These are phyloP conservation scores for Prunella strophiata DNA, from an alignment of 2,797 vertebrate species.

Conservation along the genomic window DNA sequence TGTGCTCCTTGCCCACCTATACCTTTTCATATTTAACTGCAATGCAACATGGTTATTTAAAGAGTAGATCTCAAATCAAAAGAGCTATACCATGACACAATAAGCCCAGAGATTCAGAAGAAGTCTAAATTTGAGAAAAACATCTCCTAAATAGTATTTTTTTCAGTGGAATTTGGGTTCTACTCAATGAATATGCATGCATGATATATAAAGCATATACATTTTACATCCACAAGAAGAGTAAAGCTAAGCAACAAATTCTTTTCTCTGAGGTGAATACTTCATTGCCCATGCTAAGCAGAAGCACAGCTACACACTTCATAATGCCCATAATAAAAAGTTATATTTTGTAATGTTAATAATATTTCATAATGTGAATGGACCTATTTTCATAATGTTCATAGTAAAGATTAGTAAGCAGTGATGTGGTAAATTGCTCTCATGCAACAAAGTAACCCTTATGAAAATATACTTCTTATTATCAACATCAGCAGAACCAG, in stretches of 20 bases:
- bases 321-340: background rate
- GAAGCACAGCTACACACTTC: background rate
- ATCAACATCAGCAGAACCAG: background rate
- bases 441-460: background rate
- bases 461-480: background rate
- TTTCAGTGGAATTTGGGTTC: background rate
- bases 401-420: background rate
- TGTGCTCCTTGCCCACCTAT: background rate
- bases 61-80: background rate
- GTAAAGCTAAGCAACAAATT: background rate
- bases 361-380: background rate
- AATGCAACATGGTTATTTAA: background rate
- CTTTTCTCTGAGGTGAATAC: background rate
- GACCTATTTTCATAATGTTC: background rate
- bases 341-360: background rate
- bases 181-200: background rate
- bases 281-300: background rate
- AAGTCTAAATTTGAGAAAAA: background rate
- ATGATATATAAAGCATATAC: background rate
- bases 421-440: background rate
- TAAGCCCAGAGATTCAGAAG: background rate
- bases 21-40: background rate
- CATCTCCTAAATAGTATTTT: background rate
- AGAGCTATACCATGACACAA: background rate
- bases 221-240: background rate